Evolutionary conservation across 2,888 invertebrate genomes (phyloP).

Genomic region (Adelognathus sp.): DNA sequence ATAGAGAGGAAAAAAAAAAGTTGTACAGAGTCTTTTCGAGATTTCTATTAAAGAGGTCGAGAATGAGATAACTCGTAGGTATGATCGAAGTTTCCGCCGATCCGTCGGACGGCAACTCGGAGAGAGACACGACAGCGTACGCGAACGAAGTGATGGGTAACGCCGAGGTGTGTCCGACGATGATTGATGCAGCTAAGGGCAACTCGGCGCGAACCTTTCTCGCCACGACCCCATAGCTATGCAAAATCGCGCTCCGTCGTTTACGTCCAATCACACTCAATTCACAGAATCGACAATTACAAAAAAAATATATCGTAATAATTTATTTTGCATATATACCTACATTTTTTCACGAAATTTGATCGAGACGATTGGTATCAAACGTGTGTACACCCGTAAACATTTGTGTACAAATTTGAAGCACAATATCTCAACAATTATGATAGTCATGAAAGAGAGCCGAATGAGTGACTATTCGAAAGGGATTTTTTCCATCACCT

Average conservation of each 20-base stretch:
- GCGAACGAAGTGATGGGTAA: not conserved
- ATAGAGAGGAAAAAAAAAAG: slow-evolving; percentile 13
- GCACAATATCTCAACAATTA: too few species aligned
- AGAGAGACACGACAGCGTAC: not conserved
- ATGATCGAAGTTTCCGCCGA: slow-evolving; percentile 6
- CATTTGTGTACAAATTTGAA: too few species aligned
- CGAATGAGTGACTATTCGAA: too few species aligned
- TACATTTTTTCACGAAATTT: too few species aligned
- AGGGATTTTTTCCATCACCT: too few species aligned
- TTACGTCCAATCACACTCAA: not conserved
- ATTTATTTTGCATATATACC: too few species aligned
- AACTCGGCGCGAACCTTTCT: not conserved
- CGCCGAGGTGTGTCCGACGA: not conserved
- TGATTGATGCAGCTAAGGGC: not conserved
- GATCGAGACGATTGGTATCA: too few species aligned
- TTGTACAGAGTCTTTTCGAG: slow-evolving; percentile 17
- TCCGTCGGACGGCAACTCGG: not conserved
- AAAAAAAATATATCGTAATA: too few species aligned
- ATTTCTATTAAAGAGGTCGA: slow-evolving; percentile 14
- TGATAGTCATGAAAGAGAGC: too few species aligned
- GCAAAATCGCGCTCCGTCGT: not conserved
- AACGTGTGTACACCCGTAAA: too few species aligned
- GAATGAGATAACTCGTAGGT: slow-evolving; percentile 23
- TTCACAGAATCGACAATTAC: not conserved
- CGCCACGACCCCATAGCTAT: not conserved